Evolutionary conservation across 2,888 invertebrate genomes (phyloP).

Genomic region (Cremastobaeus sp.): DNA sequence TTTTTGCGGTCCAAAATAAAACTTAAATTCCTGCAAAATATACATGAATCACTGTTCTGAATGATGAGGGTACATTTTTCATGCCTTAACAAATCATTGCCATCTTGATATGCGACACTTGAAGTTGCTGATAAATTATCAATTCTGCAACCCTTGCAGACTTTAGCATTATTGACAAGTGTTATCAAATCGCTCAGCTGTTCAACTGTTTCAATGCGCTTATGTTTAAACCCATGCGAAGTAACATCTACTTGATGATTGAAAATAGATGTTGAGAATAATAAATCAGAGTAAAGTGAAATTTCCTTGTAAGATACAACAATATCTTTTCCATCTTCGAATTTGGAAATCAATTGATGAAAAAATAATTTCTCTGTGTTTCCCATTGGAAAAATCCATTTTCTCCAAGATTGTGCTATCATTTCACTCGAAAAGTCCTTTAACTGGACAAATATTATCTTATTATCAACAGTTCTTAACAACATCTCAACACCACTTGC

Average conservation of each 20-base stretch:
- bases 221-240: background rate
- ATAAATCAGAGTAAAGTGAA: background rate
- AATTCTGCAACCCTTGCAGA: slow-evolving; percentile 6
- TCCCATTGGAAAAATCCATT: background rate
- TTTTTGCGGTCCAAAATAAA: too few species aligned
- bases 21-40: background rate
- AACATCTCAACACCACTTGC: too few species aligned
- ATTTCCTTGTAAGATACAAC: background rate
- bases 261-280: background rate
- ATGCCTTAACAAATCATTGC: slow-evolving; percentile 1
- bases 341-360: background rate
- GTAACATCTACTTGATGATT: background rate
- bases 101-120: slow-evolving; percentile 8
- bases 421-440: too few species aligned
- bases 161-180: background rate
- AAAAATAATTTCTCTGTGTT: background rate
- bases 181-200: background rate
- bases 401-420: too few species aligned
- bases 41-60: background rate
- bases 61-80: slow-evolving; percentile 7
- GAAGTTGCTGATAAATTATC: background rate
- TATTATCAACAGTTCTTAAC: too few species aligned
- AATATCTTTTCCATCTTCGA: background rate
- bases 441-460: too few species aligned
- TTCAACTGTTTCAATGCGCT: background rate